These are phyloP conservation scores for Helicoverpa assulta DNA, from an alignment of 2,888 invertebrate genomes.

Conservation along the genomic window DNA sequence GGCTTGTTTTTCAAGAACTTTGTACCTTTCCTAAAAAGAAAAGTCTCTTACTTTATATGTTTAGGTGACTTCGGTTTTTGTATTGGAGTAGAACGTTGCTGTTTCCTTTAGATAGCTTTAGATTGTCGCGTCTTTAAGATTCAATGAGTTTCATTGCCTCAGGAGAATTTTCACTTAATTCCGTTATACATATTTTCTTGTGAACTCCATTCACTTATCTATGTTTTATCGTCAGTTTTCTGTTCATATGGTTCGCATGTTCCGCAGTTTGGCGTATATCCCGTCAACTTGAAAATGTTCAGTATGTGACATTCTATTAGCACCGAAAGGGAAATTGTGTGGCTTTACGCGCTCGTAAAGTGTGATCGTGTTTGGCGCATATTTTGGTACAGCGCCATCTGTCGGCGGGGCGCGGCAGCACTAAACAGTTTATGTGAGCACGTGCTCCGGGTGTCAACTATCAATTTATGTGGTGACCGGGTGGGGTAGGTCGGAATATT, in stretches of 20 bases:
- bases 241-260: background rate
- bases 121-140: too few species aligned
- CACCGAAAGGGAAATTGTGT: constrained; percentile 57
- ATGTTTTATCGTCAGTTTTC: background rate
- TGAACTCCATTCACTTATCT: background rate
- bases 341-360: constrained; percentile 48
- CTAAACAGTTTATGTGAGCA: constrained; percentile 44
- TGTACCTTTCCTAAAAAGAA: background rate
- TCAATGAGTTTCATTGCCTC: too few species aligned
- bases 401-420: constrained; percentile 23
- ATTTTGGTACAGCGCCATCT: constrained; percentile 47
- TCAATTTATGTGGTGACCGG: constrained; percentile 12
- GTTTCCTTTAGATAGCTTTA: too few species aligned
- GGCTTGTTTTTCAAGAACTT: background rate
- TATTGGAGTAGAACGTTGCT: too few species aligned
- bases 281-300: constrained; percentile 27
- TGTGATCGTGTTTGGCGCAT: constrained; percentile 43
- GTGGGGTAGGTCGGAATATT: background rate
- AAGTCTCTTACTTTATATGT: background rate
- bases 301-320: constrained; percentile 43
- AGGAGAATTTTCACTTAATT: background rate
- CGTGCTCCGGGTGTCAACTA: constrained; percentile 17
- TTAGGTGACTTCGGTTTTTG: too few species aligned
- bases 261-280: constrained; percentile 4
- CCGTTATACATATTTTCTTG: background rate